These are phyloP conservation scores for Sipha flava DNA, from an alignment of 1,140 invertebrate species.

Conservation along the genomic window DNA sequence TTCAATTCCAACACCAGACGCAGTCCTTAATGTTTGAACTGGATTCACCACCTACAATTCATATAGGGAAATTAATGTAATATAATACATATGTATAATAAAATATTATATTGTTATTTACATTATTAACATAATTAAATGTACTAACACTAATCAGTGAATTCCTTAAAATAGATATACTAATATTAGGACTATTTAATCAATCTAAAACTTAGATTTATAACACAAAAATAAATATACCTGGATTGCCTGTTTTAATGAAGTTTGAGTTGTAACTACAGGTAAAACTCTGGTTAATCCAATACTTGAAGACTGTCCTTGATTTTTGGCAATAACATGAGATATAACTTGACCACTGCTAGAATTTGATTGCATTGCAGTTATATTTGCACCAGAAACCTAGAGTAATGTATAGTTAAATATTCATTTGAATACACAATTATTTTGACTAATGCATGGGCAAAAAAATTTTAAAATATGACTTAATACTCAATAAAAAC, in stretches of 20 bases:
- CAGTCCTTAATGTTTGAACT: slow-evolving; percentile 15
- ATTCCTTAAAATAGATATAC: no score
- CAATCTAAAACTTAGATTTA: background rate
- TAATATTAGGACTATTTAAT: no score
- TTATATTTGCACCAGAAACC: slow-evolving; percentile 17
- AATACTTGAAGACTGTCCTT: slow-evolving; percentile 29
- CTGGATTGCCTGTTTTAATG: slow-evolving; percentile 51
- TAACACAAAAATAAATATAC: slow-evolving; percentile 39
- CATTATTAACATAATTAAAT: no score
- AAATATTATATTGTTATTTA: no score
- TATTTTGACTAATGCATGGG: no score
- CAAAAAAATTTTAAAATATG: no score
- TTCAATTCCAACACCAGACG: slow-evolving; percentile 19
- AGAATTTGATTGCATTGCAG: slow-evolving; percentile 28
- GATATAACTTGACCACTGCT: slow-evolving; percentile 38
- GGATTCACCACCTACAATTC: slow-evolving; percentile 17
- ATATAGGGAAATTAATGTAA: no score
- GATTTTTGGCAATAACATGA: slow-evolving; percentile 41
- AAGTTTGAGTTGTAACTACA: slow-evolving; percentile 43
- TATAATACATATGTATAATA: no score
- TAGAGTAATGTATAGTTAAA: background rate
- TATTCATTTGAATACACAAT: no score
- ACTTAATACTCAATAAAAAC: no score
- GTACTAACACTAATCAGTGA: no score
- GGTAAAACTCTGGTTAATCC: slow-evolving; percentile 45